Base-by-base conservation (phyloP, 2,888 invertebrate species). In the Linyphia triangularis region DNA sequence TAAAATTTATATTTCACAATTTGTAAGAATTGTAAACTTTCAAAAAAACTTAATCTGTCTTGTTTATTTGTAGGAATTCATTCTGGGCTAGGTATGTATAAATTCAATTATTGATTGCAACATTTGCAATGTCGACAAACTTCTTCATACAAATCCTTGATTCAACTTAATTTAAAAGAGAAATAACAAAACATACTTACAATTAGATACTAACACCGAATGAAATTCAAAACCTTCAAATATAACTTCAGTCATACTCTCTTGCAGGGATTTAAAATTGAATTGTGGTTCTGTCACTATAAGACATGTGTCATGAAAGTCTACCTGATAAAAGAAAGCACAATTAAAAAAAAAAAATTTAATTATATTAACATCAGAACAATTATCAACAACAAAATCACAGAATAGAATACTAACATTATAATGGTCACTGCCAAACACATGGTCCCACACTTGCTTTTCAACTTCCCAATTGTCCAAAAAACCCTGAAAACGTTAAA, bases 211-310 rank as follows among this genome's bases (percentile, higher is more conserved):
- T 9, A 90, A 78, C 24, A 99, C 93, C 0, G 96, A 95, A 82
- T 96, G 95, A 91, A 98, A 97, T 91, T 97, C 97, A 92, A 97
- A 99, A 92, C 99, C 98, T 93, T 99, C 99, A 93, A 99, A 99
- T 91, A 99, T 96, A 91, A 99, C 96, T 93, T 99, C 99, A 61
- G 96, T 96, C 94, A 97, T 96, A 0, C 96, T 97, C 93, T 99
- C 98, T 93, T 98, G 97, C 79, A 98, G 95, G 0, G 97, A 96
- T 0, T 95, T 94, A 92, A 99, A 99, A 92, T 99, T 98, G 92
- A 97, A 97, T 91, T 96, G 94, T 0, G 99, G 99, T 92, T 99
- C 99, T 0, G 99, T 99, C 40, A 99, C 94, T 4, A 99, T 95
- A 0, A 98, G 93, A 4, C 86, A 86, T 24, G 89, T 89, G 70